Evolutionary conservation across 2,888 invertebrate genomes (phyloP), one percentile per base, ranked within the genome.

Genomic region (Calliscelio sp.): DNA sequence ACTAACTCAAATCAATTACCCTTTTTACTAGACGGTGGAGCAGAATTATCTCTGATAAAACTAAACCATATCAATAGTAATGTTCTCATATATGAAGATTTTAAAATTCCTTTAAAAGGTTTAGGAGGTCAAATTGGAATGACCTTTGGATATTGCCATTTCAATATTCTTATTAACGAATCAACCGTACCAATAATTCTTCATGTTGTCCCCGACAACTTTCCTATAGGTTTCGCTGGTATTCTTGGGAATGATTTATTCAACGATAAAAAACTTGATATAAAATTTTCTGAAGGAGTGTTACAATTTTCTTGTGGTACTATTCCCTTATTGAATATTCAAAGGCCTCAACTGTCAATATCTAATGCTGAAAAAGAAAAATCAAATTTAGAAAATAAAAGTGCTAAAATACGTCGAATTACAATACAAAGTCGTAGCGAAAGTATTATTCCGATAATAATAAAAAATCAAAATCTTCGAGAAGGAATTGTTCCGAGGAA

Each of bases 201-300:
- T 8, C 41, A 61, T 18, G n/a, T 61, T 8, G 61, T 61, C 14
- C 41, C 38, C 2, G n/a, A 61, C 24, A 8, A 61, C 16, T 61
- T 61, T 44, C 61, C 61, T 2, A 44, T 61, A n/a, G 44, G 4
- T 4, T 61, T 61, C 11, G 61, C 61, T 11, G 61, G 61, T 25
- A 61, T 61, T 24, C 6, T 61, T 14, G 61, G 61, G 20, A 61
- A 61, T 14, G 61, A 61, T 10, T n/a, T 61, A 5, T 25, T 61
- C 8, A n/a, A 7, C 8, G 32, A 57, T 3, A n/a, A 57, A 32
- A 35, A 35, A 11, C 7, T 57, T 16, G 57, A 32, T 22, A 2
- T 57, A 1, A 18, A 3, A 57, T 57, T 32, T n/a, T 35, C 57
- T 10, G 16, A 51, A 16, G 16, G 16, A 24, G 5, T 51, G 2